Conservation (phyloP, 2,113 vertebrate species). For the Ailurus styani region DNA sequence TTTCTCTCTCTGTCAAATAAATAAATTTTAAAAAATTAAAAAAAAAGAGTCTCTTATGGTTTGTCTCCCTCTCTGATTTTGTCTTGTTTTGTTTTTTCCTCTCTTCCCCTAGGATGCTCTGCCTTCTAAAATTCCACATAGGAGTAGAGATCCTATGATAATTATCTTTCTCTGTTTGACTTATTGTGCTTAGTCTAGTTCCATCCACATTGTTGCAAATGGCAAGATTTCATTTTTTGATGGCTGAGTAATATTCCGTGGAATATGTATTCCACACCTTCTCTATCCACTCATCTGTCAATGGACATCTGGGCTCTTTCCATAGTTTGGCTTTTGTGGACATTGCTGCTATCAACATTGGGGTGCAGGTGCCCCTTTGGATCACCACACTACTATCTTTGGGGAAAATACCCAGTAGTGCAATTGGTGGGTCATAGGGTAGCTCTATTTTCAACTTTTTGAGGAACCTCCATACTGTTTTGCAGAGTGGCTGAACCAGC, state of each 20-base stretch:
- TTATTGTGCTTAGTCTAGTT: background rate
- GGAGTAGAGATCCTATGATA: background rate
- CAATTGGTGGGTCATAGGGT: background rate
- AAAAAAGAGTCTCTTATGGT: too few species aligned
- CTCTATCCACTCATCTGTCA: background rate
- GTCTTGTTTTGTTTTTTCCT: background rate
- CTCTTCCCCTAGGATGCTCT: background rate
- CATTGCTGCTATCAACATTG: background rate
- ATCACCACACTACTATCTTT: background rate
- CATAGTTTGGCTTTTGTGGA: background rate
- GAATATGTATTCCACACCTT: background rate
- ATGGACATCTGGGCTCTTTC: background rate
- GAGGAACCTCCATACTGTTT: too few species aligned
- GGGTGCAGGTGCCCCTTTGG: background rate
- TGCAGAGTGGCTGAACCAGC: too few species aligned
- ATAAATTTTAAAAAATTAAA: too few species aligned
- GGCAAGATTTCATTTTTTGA: background rate
- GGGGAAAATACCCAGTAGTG: background rate
- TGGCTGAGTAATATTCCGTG: background rate
- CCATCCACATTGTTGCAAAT: background rate
- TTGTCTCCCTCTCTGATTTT: background rate
- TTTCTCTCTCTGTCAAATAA: too few species aligned
- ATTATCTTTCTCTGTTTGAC: background rate
- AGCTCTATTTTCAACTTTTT: too few species aligned
- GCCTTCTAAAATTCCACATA: background rate